Evolutionary conservation across 2,888 invertebrate species (phyloP).

Genomic region (Drosophila emarginata): DNA sequence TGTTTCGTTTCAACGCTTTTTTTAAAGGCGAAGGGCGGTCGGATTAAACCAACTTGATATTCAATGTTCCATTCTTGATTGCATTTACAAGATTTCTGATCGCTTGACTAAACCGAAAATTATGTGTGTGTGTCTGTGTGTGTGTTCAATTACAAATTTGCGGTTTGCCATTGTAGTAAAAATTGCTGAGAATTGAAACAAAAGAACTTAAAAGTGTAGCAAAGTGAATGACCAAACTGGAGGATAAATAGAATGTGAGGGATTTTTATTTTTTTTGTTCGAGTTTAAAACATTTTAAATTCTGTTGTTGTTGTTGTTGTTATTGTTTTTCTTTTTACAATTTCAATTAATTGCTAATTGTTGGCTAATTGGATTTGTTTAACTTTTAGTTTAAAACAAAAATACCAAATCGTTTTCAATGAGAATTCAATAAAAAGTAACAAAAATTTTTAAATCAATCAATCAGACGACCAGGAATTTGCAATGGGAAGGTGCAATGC

Average conservation of each 20-base stretch:
- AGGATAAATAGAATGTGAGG: conserved; percentile 46
- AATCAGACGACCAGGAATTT: background rate
- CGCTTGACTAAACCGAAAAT: conserved; percentile 61
- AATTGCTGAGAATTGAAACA: conserved; percentile 16
- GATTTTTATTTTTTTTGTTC: conserved; percentile 22
- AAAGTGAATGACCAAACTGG: conserved; percentile 65
- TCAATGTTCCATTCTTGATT: conserved; percentile 69
- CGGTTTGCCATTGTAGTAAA: conserved; percentile 52
- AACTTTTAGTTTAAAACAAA: conserved; percentile 6
- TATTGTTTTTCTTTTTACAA: conserved; percentile 7
- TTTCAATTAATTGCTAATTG: conserved; percentile 13
- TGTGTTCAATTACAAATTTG: conserved; percentile 59
- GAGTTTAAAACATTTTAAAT: too few relatives aligned
- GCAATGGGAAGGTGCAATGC: background rate
- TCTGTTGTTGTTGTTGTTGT: background rate
- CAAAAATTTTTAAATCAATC: background rate
- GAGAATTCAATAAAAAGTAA: background rate
- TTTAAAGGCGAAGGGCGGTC: conserved; percentile 37
- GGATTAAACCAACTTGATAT: conserved; percentile 40
- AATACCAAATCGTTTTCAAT: background rate
- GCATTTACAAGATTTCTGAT: conserved; percentile 63
- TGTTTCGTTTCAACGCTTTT: conserved; percentile 43
- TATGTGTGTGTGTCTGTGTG: conserved; percentile 25
- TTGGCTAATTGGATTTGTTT: conserved; percentile 1
- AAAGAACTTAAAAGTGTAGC: conserved; percentile 18